phyloP scores from a whole-genome alignment of 2,888 invertebrate genomes.

The Leptinotarsa rubiginosa region DNA sequence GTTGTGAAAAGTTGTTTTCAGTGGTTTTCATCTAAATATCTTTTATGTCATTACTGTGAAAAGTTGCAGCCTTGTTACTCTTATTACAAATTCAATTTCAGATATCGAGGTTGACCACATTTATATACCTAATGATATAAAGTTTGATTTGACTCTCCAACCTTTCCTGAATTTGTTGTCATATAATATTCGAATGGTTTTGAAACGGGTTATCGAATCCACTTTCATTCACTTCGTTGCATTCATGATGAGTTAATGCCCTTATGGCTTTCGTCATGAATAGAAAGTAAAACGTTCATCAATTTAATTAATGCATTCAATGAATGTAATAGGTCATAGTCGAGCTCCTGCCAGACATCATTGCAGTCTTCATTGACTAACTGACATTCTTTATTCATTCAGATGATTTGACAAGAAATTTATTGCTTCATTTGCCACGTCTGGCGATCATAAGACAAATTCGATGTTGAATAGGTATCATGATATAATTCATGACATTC shows the following conservation, averaged over 20 bases:
- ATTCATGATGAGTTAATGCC: constrained; percentile 7
- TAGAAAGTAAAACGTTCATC: neutral
- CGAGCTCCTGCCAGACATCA: constrained; percentile 22
- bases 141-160: too few relatives aligned
- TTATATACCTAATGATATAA: too few relatives aligned
- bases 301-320: constrained; percentile 1
- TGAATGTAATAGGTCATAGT: constrained; percentile 25
- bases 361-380: constrained; percentile 25
- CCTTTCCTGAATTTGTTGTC: too few relatives aligned
- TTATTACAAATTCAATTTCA: too few relatives aligned
- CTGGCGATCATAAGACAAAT: neutral
- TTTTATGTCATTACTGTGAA: too few relatives aligned
- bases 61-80: too few relatives aligned
- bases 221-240: neutral
- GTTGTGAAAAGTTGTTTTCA: too few relatives aligned
- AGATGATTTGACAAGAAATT: constrained; percentile 9
- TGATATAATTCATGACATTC: neutral
- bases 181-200: too few relatives aligned
- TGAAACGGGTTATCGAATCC: neutral
- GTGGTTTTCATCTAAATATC: too few relatives aligned
- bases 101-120: too few relatives aligned
- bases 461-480: neutral
- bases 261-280: neutral
- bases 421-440: constrained; percentile 10
- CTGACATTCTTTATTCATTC: constrained; percentile 18